A percentile compares a stretch with the other conserved stretches of the same genome.
These are phyloP conservation scores for Conops quadrifasciatus DNA, from an alignment of 2,888 invertebrate species.

Conservation along the genomic window DNA sequence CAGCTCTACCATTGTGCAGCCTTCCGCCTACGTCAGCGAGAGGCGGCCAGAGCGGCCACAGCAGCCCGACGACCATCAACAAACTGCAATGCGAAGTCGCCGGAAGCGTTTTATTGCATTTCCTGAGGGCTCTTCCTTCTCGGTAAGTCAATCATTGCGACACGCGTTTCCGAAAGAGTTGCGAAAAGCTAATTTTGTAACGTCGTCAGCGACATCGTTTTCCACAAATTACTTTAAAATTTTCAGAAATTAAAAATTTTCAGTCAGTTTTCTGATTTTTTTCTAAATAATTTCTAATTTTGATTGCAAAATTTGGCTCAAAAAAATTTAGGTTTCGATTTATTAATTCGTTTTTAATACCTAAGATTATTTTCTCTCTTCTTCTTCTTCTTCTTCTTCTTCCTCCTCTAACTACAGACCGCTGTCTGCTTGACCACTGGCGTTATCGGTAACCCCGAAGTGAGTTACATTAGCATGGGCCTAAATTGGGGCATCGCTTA, in stretches of 20 bases:
- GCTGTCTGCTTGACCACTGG: constrained; percentile 73
- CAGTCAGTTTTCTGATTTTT: neutral
- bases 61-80: neutral
- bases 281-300: neutral
- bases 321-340: no score
- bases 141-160: constrained; percentile 62
- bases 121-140: constrained; percentile 69
- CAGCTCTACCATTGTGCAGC: neutral
- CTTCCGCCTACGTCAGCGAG: neutral
- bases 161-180: no score
- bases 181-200: no score
- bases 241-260: no score
- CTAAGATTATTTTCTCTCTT: neutral
- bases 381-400: neutral
- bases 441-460: constrained; percentile 68
- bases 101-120: constrained; percentile 68
- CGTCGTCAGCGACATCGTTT: no score
- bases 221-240: no score
- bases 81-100: constrained; percentile 48
- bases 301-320: no score
- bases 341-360: neutral
- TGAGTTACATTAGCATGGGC: constrained; percentile 71
- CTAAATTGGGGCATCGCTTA: constrained; percentile 78
- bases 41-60: neutral
- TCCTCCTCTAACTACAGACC: constrained; percentile 43